These are phyloP conservation scores for Varroa destructor DNA, from an alignment of 1,140 invertebrate species.

Conservation along the genomic window DNA sequence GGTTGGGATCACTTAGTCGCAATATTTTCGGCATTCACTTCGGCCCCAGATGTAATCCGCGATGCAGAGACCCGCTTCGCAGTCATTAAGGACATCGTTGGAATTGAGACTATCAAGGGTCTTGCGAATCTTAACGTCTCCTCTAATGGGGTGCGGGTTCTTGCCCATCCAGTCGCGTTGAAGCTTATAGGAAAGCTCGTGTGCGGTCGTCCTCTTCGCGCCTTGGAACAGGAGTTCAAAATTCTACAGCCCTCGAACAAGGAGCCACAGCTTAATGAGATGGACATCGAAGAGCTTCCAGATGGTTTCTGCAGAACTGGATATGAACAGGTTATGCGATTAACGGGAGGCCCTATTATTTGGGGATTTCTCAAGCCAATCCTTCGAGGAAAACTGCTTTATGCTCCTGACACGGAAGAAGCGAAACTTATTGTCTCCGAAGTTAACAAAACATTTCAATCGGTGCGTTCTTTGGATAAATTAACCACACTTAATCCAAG, in stretches of 20 bases:
- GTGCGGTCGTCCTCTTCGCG: constrained; percentile 35
- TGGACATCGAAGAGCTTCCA: constrained; percentile 33
- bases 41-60: neutral
- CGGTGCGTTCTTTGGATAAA: neutral
- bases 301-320: constrained; percentile 40
- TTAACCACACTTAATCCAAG: neutral
- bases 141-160: constrained; percentile 13
- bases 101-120: constrained; percentile 24
- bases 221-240: constrained; percentile 34
- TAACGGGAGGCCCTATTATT: constrained; percentile 39
- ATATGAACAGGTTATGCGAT: constrained; percentile 38
- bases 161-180: constrained; percentile 33
- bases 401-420: constrained; percentile 39
- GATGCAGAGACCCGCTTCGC: constrained; percentile 4
- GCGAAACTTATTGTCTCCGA: constrained; percentile 38
- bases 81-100: constrained; percentile 10
- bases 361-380: constrained; percentile 43
- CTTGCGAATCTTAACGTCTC: constrained; percentile 14
- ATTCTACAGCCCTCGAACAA: constrained; percentile 32
- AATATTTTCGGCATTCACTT: constrained; percentile 16
- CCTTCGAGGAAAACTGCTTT: constrained; percentile 42
- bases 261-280: constrained; percentile 34
- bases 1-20: constrained; percentile 14
- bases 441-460: constrained; percentile 32
- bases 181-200: constrained; percentile 34